These are phyloP conservation scores for Lydus trimaculatus DNA, from an alignment of 2,888 invertebrate species.

Conservation along the genomic window DNA sequence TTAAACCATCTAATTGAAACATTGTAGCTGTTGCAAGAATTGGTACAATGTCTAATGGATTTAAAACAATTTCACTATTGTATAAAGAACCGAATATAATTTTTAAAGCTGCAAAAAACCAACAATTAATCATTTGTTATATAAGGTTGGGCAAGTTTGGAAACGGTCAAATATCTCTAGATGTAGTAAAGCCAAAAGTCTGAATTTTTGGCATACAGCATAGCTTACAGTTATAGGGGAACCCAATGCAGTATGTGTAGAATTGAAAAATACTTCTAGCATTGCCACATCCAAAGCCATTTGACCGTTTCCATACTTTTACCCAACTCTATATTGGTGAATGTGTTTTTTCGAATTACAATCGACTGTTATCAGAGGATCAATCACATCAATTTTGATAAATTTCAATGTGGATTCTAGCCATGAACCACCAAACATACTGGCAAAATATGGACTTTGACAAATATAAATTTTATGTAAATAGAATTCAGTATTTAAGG, in stretches of 20 bases:
- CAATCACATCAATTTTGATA: slow-evolving; percentile 73
- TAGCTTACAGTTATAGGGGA: no score
- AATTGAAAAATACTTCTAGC: no score
- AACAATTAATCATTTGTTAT: no score
- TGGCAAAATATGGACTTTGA: slow-evolving; percentile 81
- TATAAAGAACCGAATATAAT: slow-evolving; percentile 79
- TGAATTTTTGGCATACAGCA: no score
- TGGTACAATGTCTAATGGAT: slow-evolving; percentile 71
- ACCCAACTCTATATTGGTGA: no score
- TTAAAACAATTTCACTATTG: slow-evolving; percentile 74
- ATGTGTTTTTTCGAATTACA: no score
- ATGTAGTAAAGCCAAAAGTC: no score
- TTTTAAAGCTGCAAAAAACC: slow-evolving; percentile 66
- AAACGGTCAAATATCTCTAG: no score
- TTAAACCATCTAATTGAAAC: slow-evolving; percentile 74
- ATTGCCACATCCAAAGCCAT: no score
- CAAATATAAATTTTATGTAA: slow-evolving; percentile 81
- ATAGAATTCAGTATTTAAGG: slow-evolving; percentile 75
- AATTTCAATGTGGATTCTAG: slow-evolving; percentile 71
- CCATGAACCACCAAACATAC: slow-evolving; percentile 85
- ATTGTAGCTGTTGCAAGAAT: slow-evolving; percentile 77
- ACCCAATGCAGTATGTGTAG: no score
- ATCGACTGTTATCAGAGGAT: slow-evolving; percentile 73
- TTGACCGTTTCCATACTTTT: no score
- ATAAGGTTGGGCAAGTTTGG: no score